Conservation (phyloP, 2,797 vertebrate genomes). For the Prionace glauca region DNA sequence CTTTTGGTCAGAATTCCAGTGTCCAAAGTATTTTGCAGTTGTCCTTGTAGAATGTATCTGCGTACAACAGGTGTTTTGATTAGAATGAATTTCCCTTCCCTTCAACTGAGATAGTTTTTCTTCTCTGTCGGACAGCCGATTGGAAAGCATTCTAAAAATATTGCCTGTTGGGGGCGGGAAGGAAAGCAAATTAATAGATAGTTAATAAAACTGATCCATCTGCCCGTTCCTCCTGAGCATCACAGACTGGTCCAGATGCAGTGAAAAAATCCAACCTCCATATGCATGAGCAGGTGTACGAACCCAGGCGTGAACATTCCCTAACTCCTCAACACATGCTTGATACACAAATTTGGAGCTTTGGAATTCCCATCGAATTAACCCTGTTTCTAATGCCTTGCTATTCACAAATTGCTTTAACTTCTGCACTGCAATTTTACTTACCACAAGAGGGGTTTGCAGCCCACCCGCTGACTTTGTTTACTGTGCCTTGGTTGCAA, state of each 20-base stretch:
- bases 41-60: too few species aligned
- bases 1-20: too few species aligned
- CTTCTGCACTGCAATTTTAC: neutral
- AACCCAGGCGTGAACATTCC: neutral
- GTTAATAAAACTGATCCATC: neutral
- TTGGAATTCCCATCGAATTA: neutral
- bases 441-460: neutral
- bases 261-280: neutral
- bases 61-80: too few species aligned
- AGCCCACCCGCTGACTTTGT: neutral
- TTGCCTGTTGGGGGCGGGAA: too few species aligned
- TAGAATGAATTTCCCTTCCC: too few species aligned
- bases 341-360: neutral
- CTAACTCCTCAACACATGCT: neutral
- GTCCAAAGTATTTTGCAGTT: too few species aligned
- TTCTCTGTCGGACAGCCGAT: too few species aligned
- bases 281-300: neutral
- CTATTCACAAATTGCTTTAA: neutral
- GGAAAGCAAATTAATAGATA: neutral
- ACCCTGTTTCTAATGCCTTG: neutral
- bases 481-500: neutral
- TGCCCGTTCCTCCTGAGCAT: neutral
- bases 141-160: too few species aligned
- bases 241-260: neutral
- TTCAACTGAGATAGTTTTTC: too few species aligned